Conservation (phyloP, 1,140 invertebrate genomes). For the Nomia melanderi region DNA sequence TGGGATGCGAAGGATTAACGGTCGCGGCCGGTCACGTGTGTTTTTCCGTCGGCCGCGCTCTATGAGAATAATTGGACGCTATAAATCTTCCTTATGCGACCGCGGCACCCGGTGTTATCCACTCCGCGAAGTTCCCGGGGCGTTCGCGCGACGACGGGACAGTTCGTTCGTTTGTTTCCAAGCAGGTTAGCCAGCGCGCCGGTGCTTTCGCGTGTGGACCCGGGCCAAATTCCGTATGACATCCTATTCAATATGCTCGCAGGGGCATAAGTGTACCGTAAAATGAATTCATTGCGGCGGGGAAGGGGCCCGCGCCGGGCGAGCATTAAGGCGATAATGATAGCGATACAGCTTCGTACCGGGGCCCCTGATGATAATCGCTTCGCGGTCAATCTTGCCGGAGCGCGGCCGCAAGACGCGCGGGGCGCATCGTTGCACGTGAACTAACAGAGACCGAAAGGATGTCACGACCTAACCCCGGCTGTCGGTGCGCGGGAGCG, state of each 20-base stretch:
- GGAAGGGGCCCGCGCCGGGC: not conserved
- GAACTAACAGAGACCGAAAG: constrained; percentile 53
- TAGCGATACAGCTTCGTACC: constrained; percentile 26
- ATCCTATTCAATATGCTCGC: constrained; percentile 13
- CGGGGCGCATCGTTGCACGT: constrained; percentile 36
- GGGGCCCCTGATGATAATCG: constrained; percentile 48
- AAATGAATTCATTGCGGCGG: constrained; percentile 26
- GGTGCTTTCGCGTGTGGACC: not conserved
- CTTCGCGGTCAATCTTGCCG: constrained; percentile 47
- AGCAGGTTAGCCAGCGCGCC: not conserved
- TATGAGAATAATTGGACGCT: not conserved
- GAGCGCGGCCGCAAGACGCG: constrained; percentile 44
- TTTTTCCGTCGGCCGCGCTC: not conserved
- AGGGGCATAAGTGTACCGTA: not conserved
- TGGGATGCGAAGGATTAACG: too few species aligned
- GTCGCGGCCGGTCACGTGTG: too few species aligned
- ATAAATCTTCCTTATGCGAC: not conserved
- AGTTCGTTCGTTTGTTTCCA: not conserved
- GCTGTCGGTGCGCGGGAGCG: constrained; percentile 67
- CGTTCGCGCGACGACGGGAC: not conserved
- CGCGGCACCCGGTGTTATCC: not conserved
- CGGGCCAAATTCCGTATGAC: constrained; percentile 13
- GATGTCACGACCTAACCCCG: constrained; percentile 63
- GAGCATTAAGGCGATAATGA: constrained; percentile 42
- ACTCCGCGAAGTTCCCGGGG: not conserved